Percentiles rank a stretch among this genome's conserved stretches.
phyloP scores from a whole-genome alignment of 2,888 invertebrate species.

The Orthosia gracilis region DNA sequence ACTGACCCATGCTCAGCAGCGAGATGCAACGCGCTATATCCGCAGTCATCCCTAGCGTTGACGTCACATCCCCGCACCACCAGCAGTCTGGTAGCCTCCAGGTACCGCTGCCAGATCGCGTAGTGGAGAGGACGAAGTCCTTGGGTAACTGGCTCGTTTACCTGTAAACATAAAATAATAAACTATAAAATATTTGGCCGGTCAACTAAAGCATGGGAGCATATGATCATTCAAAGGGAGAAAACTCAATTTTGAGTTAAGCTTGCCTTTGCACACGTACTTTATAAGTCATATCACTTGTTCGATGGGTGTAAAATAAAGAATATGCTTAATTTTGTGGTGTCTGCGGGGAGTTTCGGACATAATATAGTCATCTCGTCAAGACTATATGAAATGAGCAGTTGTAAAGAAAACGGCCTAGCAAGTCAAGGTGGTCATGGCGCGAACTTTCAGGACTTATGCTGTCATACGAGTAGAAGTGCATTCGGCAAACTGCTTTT shows the following conservation, averaged over 20 bases:
- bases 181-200: not conserved
- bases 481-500: no score
- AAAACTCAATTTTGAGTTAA: no score
- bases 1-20: constrained; percentile 96
- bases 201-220: no score
- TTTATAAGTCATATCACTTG: no score
- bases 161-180: constrained; percentile 69
- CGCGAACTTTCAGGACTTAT: no score
- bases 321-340: no score
- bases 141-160: constrained; percentile 94
- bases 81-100: constrained; percentile 95
- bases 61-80: constrained; percentile 96
- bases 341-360: not conserved
- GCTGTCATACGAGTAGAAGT: no score
- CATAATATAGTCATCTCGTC: not conserved
- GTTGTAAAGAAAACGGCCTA: not conserved
- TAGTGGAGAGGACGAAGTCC: constrained; percentile 97
- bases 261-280: no score
- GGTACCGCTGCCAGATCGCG: constrained; percentile 96
- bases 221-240: no score
- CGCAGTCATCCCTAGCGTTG: constrained; percentile 96
- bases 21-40: constrained; percentile 97
- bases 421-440: not conserved
- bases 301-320: no score
- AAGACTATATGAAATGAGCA: not conserved